Base-by-base conservation (phyloP, 2,888 invertebrate species). In the Diarsia mendica region DNA sequence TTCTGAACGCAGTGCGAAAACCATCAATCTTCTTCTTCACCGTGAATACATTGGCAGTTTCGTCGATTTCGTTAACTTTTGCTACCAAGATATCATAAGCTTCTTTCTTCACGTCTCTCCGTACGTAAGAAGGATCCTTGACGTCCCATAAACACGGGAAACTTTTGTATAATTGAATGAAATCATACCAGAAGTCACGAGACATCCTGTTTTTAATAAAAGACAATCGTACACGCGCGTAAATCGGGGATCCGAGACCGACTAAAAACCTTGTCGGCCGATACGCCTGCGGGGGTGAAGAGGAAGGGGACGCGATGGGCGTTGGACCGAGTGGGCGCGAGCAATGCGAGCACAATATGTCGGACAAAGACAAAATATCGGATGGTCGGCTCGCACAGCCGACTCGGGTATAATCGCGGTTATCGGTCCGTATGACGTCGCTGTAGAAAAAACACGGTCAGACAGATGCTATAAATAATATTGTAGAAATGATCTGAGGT, bases 101-200 rank as follows among this genome's bases (percentile, higher is more conserved):
- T 28, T 85, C 48, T 28, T 51, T 73, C n/a, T 68, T 83, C 49
- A 39, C 18, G 2, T 83, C 77, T 33, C 67, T 72, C 13, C 55
- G 49, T 4, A 68, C 15, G 9, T 83, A 83, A 3, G n/a, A 18
- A 3, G 82, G 82, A 39, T 82, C 72, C 23, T 82, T 83, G 0
- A 33, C 18, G 10, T 83, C 82, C 82, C 82, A 83, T 3, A 86
- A 6, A 6, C 84, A 72, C n/a, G 84, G 70, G 55, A 65, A 80
- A 66, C 85, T 84, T 72, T 61, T 76, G 23, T 84, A 80, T 1
- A 86, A 20, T 20, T 76, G 72, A 11, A 84, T 63, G 13, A 86
- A 86, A 8, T 84, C 80, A 51, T 55, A 68, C 86, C 82, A 84
- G 51, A 79, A 79, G 23, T 84, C 72, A 9, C 86, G 86, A 39